Conservation (phyloP, 2,113 vertebrate genomes). For the Choloepus hoffmanni region DNA sequence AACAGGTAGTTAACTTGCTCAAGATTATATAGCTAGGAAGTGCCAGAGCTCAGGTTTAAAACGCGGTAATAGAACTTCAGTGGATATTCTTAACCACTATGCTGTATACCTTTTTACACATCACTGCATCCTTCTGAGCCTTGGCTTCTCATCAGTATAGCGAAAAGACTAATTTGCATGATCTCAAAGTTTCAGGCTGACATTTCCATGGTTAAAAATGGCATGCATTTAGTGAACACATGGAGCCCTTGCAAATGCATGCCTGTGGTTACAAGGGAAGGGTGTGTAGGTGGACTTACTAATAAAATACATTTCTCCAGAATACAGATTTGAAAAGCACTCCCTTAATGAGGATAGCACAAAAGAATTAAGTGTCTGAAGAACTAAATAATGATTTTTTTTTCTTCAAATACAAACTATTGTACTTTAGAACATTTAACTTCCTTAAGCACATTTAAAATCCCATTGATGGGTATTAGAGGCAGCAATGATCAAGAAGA, state of each 20-base stretch:
- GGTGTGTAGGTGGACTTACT: not conserved
- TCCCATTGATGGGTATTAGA: not conserved
- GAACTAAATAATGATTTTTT: not conserved
- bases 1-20: not conserved
- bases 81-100: not conserved
- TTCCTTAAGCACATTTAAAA: not conserved
- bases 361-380: not conserved
- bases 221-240: not conserved
- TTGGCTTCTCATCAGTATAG: not conserved
- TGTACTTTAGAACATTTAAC: not conserved
- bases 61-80: not conserved
- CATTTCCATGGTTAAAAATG: not conserved
- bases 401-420: constrained; percentile 1
- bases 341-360: not conserved
- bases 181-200: not conserved
- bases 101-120: not conserved
- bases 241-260: not conserved
- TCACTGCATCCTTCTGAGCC: not conserved
- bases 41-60: not conserved
- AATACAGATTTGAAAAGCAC: not conserved
- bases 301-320: not conserved
- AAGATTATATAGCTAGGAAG: not conserved
- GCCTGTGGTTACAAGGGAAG: not conserved
- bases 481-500: not conserved
- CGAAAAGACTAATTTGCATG: not conserved